A percentile compares a stretch with the other conserved stretches of the same genome.
Evolutionary conservation across 2,797 vertebrate species (phyloP).

Genomic region (Poecilia wingei): DNA sequence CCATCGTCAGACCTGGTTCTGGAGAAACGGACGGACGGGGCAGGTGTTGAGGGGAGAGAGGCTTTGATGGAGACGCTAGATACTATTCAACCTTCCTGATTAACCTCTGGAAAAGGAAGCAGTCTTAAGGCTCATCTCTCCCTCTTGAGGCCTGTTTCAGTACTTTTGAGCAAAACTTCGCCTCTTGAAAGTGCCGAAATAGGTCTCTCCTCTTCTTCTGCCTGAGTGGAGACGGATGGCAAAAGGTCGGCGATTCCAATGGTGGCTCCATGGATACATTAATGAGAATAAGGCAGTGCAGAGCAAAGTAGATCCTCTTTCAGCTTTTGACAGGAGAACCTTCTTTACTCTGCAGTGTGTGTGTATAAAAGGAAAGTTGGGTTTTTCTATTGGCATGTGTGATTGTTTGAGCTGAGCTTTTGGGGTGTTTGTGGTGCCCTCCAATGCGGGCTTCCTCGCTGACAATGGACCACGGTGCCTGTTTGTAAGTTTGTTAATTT

Average conservation of each 20-base stretch:
- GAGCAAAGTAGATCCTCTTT: constrained; percentile 64
- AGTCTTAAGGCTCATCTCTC: constrained; percentile 49
- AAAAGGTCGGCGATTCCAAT: constrained; percentile 81
- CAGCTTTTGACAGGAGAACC: constrained; percentile 50
- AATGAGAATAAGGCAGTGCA: constrained; percentile 49
- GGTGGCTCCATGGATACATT: constrained; percentile 76
- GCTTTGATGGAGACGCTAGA: constrained; percentile 35
- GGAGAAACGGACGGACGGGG: constrained; percentile 33
- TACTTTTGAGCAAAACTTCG: constrained; percentile 47
- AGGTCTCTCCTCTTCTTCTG: constrained; percentile 45
- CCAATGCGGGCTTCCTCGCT: constrained; percentile 67
- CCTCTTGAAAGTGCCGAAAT: constrained; percentile 53
- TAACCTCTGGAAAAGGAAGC: constrained; percentile 39
- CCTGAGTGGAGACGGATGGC: constrained; percentile 47
- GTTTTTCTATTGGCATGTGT: constrained; percentile 56
- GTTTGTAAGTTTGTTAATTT: constrained; percentile 76
- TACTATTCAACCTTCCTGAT: constrained; percentile 45
- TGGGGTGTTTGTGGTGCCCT: constrained; percentile 69
- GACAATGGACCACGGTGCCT: constrained; percentile 73
- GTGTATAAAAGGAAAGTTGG: constrained; percentile 30
- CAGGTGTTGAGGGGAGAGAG: constrained; percentile 43
- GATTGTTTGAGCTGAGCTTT: constrained; percentile 60
- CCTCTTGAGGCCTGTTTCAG: constrained; percentile 62
- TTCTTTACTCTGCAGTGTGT: constrained; percentile 62
- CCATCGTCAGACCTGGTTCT: constrained; percentile 84